These are phyloP conservation scores for Helicoverpa armigera DNA, from an alignment of 1,140 invertebrate species.

Conservation along the genomic window DNA sequence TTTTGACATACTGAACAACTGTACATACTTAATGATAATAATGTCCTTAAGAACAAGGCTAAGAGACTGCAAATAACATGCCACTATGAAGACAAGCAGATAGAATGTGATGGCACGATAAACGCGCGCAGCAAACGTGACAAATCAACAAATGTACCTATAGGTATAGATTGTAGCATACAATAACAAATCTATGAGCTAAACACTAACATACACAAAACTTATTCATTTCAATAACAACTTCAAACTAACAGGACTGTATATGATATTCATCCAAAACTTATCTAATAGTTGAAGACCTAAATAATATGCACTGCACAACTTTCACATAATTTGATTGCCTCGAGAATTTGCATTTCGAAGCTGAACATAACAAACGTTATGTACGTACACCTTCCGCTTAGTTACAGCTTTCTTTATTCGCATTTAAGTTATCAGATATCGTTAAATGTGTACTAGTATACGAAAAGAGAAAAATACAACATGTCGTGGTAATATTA, in stretches of 20 bases:
- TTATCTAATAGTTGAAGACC: neutral
- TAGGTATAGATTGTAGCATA: neutral
- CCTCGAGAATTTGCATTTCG: neutral
- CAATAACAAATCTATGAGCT: neutral
- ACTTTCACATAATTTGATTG: constrained; percentile 31
- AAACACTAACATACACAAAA: too few relatives aligned
- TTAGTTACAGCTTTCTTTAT: neutral
- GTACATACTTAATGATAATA: too few relatives aligned
- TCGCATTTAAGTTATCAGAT: too few relatives aligned
- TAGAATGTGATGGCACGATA: neutral
- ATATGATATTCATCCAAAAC: neutral
- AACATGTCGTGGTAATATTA: neutral
- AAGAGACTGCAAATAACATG: neutral
- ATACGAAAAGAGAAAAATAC: neutral
- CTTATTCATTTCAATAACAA: neutral
- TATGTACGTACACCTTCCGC: neutral
- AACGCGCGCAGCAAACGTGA: constrained; percentile 22
- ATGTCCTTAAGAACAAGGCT: neutral
- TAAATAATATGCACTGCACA: neutral
- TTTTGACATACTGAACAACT: too few relatives aligned
- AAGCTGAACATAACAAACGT: neutral
- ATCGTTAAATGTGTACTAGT: neutral
- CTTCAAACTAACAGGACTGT: neutral
- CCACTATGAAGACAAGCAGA: neutral
- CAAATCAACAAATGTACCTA: neutral